These are phyloP conservation scores for Lottia gigantea DNA, from an alignment of 2,888 invertebrate species.

Conservation along the genomic window DNA sequence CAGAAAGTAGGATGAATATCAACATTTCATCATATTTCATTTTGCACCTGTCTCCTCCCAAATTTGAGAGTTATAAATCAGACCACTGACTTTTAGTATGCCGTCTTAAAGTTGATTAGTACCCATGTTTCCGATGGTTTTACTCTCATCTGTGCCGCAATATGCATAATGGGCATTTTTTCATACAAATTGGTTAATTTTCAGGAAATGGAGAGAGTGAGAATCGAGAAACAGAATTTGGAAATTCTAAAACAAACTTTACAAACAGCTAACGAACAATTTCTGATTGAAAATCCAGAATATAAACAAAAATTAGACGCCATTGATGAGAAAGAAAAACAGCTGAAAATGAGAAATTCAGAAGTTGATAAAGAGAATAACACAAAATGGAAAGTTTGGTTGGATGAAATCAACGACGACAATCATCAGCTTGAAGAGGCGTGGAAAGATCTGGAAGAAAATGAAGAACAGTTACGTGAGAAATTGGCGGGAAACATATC, in stretches of 20 bases:
- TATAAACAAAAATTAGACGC: constrained; percentile 23
- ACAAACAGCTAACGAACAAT: not conserved
- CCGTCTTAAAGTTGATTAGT: too few relatives aligned
- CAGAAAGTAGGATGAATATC: too few relatives aligned
- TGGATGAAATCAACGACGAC: constrained; percentile 40
- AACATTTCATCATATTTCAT: too few relatives aligned
- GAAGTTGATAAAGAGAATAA: constrained; percentile 39
- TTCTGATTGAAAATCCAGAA: not conserved
- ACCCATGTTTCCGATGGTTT: too few relatives aligned
- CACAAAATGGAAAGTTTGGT: constrained; percentile 37
- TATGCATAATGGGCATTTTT: too few relatives aligned
- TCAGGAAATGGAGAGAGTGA: not conserved
- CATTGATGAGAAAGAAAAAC: constrained; percentile 22
- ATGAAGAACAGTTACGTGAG: constrained; percentile 13
- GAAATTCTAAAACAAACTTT: not conserved
- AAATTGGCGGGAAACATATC: constrained; percentile 3
- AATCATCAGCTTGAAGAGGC: constrained; percentile 47
- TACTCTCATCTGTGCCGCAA: too few relatives aligned
- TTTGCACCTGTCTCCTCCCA: too few relatives aligned
- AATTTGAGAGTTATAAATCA: too few relatives aligned
- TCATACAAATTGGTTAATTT: not conserved
- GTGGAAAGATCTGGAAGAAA: constrained; percentile 33
- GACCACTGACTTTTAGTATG: too few relatives aligned
- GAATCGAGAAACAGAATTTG: not conserved
- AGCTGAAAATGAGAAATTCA: constrained; percentile 16